Percentiles rank a stretch among this genome's conserved stretches.
Conservation (phyloP, 2,113 vertebrate species). For the Mionectes macconnelli region DNA sequence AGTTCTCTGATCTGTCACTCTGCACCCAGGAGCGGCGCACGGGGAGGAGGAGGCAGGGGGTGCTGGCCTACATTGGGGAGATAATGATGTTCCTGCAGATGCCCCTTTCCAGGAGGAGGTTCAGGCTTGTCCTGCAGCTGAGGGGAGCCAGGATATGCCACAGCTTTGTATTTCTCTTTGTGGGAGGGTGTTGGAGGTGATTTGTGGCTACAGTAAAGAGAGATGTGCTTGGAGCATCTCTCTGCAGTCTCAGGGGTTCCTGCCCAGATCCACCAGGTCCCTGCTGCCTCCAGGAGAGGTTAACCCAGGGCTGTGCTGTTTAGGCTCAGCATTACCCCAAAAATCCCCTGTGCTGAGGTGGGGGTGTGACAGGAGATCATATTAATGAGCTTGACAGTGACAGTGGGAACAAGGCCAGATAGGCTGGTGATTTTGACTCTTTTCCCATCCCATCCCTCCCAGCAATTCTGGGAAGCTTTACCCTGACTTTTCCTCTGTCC, state of each 20-base stretch:
- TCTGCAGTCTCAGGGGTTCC: not conserved
- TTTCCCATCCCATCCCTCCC: not conserved
- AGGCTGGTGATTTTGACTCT: not conserved
- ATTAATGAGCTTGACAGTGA: not conserved
- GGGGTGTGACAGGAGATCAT: not conserved
- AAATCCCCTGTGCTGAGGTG: not conserved
- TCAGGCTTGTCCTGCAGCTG: not conserved
- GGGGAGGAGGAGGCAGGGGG: not conserved
- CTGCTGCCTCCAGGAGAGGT: not conserved
- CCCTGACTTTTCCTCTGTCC: not conserved
- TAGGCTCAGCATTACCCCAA: not conserved
- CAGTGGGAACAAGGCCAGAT: not conserved
- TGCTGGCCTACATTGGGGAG: conserved; percentile 19
- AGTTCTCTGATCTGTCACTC: conserved; percentile 44
- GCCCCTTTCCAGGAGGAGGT: not conserved
- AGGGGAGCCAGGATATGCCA: not conserved
- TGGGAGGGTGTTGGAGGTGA: too few species aligned
- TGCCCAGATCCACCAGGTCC: not conserved
- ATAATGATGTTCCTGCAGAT: not conserved
- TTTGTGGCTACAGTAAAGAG: accelerated
- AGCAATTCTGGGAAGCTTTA: not conserved
- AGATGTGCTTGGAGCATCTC: not conserved
- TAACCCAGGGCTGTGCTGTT: not conserved
- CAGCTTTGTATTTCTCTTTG: not conserved
- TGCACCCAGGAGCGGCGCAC: not conserved